These are phyloP conservation scores for Stratiomys singularior DNA, from an alignment of 2,888 invertebrate species.

Conservation along the genomic window DNA sequence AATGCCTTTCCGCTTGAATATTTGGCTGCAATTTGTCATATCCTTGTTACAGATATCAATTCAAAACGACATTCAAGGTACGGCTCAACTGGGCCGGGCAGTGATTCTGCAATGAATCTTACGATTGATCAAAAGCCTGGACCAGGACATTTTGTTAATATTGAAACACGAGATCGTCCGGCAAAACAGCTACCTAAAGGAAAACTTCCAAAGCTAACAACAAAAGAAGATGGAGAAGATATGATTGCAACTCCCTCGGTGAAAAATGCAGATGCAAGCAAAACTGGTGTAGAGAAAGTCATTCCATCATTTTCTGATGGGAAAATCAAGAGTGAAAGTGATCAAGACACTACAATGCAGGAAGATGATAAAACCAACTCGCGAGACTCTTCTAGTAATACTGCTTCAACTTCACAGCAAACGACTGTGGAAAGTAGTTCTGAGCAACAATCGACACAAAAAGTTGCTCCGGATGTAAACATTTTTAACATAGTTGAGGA, in stretches of 20 bases:
- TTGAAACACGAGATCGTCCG: background rate
- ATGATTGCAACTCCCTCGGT: background rate
- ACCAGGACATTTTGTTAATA: constrained; percentile 30
- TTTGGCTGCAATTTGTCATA: constrained; percentile 82
- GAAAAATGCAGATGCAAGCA: background rate
- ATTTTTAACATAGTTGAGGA: constrained; percentile 58
- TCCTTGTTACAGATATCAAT: constrained; percentile 68
- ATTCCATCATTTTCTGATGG: background rate
- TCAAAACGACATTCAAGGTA: constrained; percentile 36
- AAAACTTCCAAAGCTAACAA: constrained; percentile 33
- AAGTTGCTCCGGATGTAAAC: constrained; percentile 55
- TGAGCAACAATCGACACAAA: constrained; percentile 37
- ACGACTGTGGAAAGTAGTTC: background rate
- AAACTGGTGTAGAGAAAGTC: constrained; percentile 2
- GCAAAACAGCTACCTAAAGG: constrained; percentile 17
- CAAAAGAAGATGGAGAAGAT: background rate
- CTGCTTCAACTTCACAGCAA: background rate
- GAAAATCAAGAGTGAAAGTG: background rate
- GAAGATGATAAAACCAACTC: background rate
- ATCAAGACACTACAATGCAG: background rate
- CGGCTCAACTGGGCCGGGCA: constrained; percentile 45
- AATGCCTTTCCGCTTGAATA: constrained; percentile 75
- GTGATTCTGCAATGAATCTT: constrained; percentile 56
- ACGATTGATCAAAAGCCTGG: constrained; percentile 55
- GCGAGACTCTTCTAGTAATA: background rate